These are phyloP conservation scores for Crioceris asparagi DNA, from an alignment of 2,888 invertebrate genomes.

Conservation along the genomic window DNA sequence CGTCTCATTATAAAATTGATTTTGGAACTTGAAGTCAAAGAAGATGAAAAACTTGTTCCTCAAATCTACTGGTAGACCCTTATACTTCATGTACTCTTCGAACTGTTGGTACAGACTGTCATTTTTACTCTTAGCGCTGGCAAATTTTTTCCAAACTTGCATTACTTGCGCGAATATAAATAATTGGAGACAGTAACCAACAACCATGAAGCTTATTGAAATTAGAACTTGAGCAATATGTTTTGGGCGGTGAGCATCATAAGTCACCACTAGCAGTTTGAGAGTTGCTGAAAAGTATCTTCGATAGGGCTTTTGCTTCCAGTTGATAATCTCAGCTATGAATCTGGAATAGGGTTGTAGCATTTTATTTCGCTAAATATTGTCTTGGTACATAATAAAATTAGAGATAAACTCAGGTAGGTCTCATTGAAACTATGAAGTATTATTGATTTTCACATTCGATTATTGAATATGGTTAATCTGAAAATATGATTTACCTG, in stretches of 20 bases:
- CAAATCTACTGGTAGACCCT: conserved; percentile 33
- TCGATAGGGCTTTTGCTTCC: too few relatives aligned
- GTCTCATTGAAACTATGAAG: background rate
- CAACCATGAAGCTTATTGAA: background rate
- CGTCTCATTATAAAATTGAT: conserved; percentile 34
- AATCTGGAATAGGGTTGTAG: too few relatives aligned
- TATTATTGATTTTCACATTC: background rate
- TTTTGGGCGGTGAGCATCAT: too few relatives aligned
- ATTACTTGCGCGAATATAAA: conserved; percentile 18
- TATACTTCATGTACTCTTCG: conserved; percentile 36
- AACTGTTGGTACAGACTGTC: conserved; percentile 32
- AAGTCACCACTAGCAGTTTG: background rate
- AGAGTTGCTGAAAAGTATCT: background rate
- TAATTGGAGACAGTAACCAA: background rate
- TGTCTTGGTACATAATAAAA: background rate
- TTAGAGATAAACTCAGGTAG: background rate
- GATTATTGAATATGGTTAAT: too few relatives aligned
- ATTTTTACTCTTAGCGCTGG: conserved; percentile 24
- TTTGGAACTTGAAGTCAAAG: conserved; percentile 36
- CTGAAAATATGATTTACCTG: too few relatives aligned
- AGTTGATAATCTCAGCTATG: too few relatives aligned
- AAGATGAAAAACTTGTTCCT: conserved; percentile 33
- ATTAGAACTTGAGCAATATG: too few relatives aligned
- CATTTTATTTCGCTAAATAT: background rate
- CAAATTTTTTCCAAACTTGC: conserved; percentile 23